Percentiles rank a stretch among this genome's conserved stretches.
Conservation (phyloP, 2,888 invertebrate species). For the Dascillus cervinus region DNA sequence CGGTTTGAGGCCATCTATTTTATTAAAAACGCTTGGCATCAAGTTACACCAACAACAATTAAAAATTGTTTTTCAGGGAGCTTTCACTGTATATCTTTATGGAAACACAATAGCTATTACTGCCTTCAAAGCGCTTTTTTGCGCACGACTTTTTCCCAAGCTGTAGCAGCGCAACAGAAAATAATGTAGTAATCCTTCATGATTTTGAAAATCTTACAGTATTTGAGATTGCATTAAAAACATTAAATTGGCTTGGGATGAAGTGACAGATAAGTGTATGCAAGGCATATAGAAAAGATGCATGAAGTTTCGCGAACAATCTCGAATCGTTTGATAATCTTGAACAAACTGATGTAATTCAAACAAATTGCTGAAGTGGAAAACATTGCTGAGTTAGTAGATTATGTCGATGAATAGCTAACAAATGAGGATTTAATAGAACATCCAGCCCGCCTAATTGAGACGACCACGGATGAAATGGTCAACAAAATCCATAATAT, state of each 20-base stretch:
- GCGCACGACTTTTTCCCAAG: background rate
- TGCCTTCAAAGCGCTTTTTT: background rate
- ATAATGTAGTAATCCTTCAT: background rate
- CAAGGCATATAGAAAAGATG: no score
- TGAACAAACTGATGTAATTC: background rate
- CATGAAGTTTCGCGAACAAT: constrained; percentile 1
- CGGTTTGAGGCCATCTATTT: no score
- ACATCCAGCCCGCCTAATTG: no score
- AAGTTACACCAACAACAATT: no score
- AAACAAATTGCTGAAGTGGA: background rate
- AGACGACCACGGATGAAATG: no score
- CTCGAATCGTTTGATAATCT: background rate
- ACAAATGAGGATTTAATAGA: background rate
- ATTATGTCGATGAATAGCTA: background rate
- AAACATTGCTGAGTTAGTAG: no score
- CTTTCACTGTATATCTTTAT: no score
- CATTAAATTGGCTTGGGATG: background rate
- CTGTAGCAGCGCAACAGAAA: constrained; percentile 1
- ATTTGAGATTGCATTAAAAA: constrained; percentile 3
- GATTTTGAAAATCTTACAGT: background rate
- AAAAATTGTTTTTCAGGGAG: no score
- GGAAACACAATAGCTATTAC: background rate
- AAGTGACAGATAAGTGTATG: background rate
- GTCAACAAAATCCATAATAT: no score
- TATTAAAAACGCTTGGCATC: no score